Conservation (phyloP, 2,888 invertebrate species). For the Electrophaes corylata region DNA sequence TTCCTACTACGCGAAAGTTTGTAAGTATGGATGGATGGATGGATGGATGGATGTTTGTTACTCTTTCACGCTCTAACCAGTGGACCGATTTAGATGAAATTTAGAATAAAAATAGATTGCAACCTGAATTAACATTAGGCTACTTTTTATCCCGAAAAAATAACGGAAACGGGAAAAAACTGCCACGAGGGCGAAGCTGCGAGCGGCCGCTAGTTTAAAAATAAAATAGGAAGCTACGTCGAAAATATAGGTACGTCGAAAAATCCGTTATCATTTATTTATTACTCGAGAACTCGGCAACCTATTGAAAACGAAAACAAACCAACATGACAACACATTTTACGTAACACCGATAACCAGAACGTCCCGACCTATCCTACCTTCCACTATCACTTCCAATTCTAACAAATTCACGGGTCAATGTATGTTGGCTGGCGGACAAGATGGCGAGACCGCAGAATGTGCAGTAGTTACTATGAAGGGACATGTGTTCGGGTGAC, state of each 20-base stretch:
- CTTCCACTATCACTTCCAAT: not conserved
- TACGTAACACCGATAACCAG: conserved; percentile 53
- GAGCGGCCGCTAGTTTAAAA: no score
- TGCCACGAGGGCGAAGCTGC: no score
- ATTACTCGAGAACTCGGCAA: conserved; percentile 13
- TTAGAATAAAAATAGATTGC: no score
- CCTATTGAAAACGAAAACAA: conserved; percentile 28
- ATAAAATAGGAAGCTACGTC: conserved; percentile 24
- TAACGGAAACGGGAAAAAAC: no score
- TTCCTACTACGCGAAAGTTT: no score
- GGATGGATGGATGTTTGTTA: no score
- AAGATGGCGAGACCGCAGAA: conserved; percentile 58
- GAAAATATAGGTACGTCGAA: not conserved
- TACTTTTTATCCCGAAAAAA: no score
- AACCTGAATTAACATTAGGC: no score
- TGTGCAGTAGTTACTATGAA: conserved; percentile 22
- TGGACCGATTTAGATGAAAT: no score
- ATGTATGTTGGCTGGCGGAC: conserved; percentile 54
- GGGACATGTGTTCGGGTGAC: conserved; percentile 70
- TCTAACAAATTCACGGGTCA: conserved; percentile 47
- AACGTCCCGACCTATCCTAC: conserved; percentile 33
- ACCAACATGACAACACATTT: conserved; percentile 47
- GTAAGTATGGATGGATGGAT: no score
- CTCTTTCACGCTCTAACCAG: no score
- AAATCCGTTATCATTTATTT: conserved; percentile 14